Percentiles rank a stretch among this genome's conserved stretches.
These are phyloP conservation scores for Magallana angulata DNA, from an alignment of 1,140 invertebrate species.

Conservation along the genomic window DNA sequence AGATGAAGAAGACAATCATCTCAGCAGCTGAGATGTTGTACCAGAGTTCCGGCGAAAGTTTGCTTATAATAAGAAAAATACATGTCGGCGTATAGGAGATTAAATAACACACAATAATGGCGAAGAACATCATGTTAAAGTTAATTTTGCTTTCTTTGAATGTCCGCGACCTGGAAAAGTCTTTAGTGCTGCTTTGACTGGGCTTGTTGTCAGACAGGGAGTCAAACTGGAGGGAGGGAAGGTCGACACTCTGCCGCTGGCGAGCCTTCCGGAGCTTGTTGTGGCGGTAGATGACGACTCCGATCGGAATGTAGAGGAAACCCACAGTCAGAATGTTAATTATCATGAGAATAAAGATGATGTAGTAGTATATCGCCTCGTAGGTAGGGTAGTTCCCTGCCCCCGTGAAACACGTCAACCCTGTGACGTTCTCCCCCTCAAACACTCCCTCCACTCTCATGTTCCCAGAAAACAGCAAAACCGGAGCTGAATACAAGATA, in stretches of 20 bases:
- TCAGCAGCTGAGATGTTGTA: not conserved
- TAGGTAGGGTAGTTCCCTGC: not conserved
- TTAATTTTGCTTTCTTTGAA: not conserved
- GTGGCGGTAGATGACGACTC: constrained; percentile 20
- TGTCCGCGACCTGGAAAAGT: not conserved
- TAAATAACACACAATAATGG: constrained; percentile 24
- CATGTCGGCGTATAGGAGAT: constrained; percentile 15
- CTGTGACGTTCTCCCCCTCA: constrained; percentile 26
- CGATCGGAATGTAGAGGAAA: constrained; percentile 20
- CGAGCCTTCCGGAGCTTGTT: constrained; percentile 1
- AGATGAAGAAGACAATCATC: not conserved
- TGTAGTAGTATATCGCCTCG: constrained; percentile 11
- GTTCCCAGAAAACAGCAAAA: constrained; percentile 44
- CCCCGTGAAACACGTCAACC: constrained; percentile 25
- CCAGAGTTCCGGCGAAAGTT: constrained; percentile 12
- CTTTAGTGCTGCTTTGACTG: constrained; percentile 8
- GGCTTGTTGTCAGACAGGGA: not conserved
- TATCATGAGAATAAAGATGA: not conserved
- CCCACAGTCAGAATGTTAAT: not conserved
- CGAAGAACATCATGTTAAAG: constrained; percentile 35
- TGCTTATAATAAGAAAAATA: constrained; percentile 28
- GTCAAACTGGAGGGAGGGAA: not conserved
- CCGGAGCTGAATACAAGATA: constrained; percentile 32
- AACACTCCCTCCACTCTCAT: constrained; percentile 20
- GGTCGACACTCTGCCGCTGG: not conserved